Evolutionary conservation across 2,113 vertebrate genomes (phyloP), one percentile per base, ranked within the genome.

Genomic region (Nerophis ophidion): DNA sequence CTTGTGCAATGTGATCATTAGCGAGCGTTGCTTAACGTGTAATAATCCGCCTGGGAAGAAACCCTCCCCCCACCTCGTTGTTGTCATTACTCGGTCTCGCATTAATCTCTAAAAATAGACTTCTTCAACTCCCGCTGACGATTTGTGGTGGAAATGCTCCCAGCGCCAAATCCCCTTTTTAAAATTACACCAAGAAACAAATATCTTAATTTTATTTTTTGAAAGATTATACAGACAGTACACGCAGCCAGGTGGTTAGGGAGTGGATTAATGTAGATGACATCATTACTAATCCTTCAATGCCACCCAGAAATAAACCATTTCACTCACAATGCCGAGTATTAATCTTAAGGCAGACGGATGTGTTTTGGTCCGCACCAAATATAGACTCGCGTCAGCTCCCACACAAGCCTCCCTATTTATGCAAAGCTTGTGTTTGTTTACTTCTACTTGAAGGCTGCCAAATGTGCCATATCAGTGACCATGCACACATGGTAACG

Each of bases 201-300:
- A 78, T 38, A 14, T 72, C 72, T 80, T 74, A 50, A 82, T 82
- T 79, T 81, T 52, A 57, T 26, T 62, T 36, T 70, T 58, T 68
- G 68, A 77, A 76, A 76, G 56, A 74, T 76, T 70, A 75, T 70
- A 55, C 36, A 10, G 70, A 62, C 74, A 71, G 69, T 67, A 51
- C n/a, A 75, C 55, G 53, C 56, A 75, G 69, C 66, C 74, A 73
- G 77, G 77, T 72, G 65, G 69, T 78, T 71, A 54, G 60, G 60
- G 63, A 71, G 63, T 48, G 65, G 81, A 86, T 88, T 82, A 83
- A 74, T 60, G 60, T 57, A 64, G 63, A 79, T 82, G 80, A 79
- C 75, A 80, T 82, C 51, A 77, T 79, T 83, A 64, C 53, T 79
- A 86, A 87, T 87, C 82, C 76, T 71, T 75, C 70, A 75, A 33